Percentiles rank a stretch among this genome's conserved stretches.
Conservation (phyloP, 2,113 vertebrate genomes). For the Psittacara wagleri region DNA sequence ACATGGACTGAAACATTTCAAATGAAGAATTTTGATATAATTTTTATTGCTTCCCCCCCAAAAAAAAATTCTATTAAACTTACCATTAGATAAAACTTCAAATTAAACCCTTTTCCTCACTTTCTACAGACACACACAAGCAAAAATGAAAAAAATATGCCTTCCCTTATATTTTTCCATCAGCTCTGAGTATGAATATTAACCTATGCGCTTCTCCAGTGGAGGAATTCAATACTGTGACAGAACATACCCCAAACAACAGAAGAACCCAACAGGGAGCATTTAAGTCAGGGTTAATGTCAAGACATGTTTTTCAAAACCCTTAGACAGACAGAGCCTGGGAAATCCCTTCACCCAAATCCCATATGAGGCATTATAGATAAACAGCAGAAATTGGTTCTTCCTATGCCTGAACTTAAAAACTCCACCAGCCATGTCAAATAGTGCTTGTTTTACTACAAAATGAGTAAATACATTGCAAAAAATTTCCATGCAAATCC, state of each 20-base stretch:
- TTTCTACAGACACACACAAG: fast-evolving
- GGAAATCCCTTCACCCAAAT: background rate
- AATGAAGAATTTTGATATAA: background rate
- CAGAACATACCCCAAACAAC: background rate
- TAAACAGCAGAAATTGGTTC: background rate
- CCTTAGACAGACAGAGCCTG: background rate
- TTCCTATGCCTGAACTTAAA: background rate
- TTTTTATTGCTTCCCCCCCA: fast-evolving
- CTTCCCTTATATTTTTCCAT: background rate
- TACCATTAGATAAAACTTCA: background rate
- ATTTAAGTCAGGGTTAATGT: background rate
- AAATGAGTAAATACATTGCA: background rate
- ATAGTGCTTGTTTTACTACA: background rate
- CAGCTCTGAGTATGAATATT: background rate
- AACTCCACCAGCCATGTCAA: background rate
- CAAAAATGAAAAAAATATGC: background rate
- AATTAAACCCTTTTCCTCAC: background rate
- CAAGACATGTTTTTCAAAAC: background rate
- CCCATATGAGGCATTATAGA: fast-evolving
- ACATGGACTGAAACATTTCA: background rate
- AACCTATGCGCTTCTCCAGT: background rate
- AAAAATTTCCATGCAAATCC: background rate
- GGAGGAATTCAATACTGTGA: background rate
- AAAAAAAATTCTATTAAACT: background rate
- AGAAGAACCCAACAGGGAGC: background rate